Conservation (phyloP, 1,140 invertebrate species). For the Brachionus calyciflorus region DNA sequence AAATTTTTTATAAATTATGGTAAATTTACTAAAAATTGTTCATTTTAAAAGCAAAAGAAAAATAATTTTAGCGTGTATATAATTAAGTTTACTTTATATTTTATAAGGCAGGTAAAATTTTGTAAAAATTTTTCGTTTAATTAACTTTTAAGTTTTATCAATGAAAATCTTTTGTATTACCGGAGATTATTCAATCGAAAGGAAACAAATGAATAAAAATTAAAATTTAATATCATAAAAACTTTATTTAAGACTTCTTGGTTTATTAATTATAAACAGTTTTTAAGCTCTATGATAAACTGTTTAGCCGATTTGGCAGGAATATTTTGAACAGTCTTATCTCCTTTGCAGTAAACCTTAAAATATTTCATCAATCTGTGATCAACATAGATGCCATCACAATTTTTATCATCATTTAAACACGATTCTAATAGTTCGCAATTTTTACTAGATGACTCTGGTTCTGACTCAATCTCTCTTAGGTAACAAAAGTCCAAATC, state of each 20-base stretch:
- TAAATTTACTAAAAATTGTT: no score
- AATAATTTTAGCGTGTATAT: no score
- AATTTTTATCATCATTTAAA: neutral
- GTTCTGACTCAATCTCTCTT: neutral
- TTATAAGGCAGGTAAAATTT: no score
- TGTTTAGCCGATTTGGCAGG: conserved; percentile 26
- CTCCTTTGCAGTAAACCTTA: neutral
- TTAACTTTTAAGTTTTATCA: no score
- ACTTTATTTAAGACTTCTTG: neutral
- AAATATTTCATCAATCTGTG: conserved; percentile 19
- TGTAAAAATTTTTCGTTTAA: no score
- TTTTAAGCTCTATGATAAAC: conserved; percentile 13
- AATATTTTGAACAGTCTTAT: neutral
- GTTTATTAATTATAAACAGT: conserved; percentile 6
- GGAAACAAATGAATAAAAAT: no score
- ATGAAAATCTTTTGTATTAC: no score
- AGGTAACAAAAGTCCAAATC: conserved; percentile 17
- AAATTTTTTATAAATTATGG: no score
- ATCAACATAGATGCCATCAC: conserved; percentile 18
- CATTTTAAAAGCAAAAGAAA: no score
- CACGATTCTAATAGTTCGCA: neutral
- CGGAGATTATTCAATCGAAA: no score
- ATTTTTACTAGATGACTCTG: neutral
- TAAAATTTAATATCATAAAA: neutral
- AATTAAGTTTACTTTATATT: no score